Base-by-base conservation (phyloP, 1,140 invertebrate species). In the Stegodyphus mimosarum region DNA sequence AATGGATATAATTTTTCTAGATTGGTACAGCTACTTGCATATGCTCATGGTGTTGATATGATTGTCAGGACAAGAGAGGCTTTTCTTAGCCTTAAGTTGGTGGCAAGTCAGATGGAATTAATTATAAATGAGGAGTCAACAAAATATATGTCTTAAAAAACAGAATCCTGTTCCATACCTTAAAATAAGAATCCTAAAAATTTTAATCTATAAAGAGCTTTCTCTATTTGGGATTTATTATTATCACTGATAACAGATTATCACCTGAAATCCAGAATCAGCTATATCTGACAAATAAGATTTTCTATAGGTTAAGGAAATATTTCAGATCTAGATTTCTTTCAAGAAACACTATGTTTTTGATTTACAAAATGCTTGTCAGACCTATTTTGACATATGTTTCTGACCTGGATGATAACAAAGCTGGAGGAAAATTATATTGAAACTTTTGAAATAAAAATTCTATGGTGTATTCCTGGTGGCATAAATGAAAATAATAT, bases 21-120 rank as follows among this genome's bases (percentile, higher is more conserved):
- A 71, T 71, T 33, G 49, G 7, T 71, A 71, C 69, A 71, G 49
- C 69, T 71, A 1, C 69, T 33, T 71, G 33, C 69, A 50, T 67
- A 67, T 67, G 15, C 15, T 11, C n/a, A 70, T 70, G 69, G 9
- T 70, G 49, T 70, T 50, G 69, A 71, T 71, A 2, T 71, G 6
- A 71, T 71, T 71, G 0, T 4, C 7, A 6, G 33, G 11, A 33
- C 69, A 33, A 71, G 33, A 10, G 2, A 71, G 33, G 33, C 69
- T 49, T 71, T 71, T 5, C 69, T 71, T 71, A 7, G 18, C 69
- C 69, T 50, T 71, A 11, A 71, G 33, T n/a, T 71, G 33, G 7
- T 6, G 17, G 69, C 33, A 50, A 71, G 49, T 11, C 49, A 10
- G 49, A 33, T 70, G 6, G 48, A 10, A 10, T 70, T 48, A 70